Evolutionary conservation across 2,888 invertebrate genomes (phyloP).

Genomic region (Podabrus alpinus): DNA sequence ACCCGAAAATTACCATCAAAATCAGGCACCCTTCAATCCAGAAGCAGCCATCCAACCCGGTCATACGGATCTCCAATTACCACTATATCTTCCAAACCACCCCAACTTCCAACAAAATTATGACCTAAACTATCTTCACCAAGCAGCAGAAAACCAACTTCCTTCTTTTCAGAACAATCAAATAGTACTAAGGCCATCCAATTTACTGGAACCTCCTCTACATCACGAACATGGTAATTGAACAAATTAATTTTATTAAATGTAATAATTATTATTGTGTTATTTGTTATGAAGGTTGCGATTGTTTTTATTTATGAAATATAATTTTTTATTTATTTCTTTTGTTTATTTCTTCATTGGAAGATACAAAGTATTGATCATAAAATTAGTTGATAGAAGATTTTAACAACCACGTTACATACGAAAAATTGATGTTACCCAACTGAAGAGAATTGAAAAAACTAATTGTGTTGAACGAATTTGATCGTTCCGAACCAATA

Average conservation of each 20-base stretch:
- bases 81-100: conserved; percentile 48
- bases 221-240: conserved; percentile 5
- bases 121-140: background rate
- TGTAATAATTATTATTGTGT: background rate
- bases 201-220: conserved; percentile 20
- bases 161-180: conserved; percentile 7
- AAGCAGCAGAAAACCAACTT: background rate
- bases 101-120: conserved; percentile 35
- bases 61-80: conserved; percentile 48
- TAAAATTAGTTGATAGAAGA: background rate
- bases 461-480: background rate
- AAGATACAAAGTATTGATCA: background rate
- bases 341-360: background rate
- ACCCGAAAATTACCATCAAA: conserved; percentile 9
- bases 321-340: background rate
- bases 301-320: conserved; percentile 3
- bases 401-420: background rate
- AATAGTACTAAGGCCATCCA: conserved; percentile 14
- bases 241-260: conserved; percentile 5
- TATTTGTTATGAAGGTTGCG: conserved; percentile 1
- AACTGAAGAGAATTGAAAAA: too few relatives aligned
- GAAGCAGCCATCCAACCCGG: conserved; percentile 45
- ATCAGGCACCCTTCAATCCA: conserved; percentile 10
- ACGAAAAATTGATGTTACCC: too few relatives aligned
- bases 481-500: background rate